These are phyloP conservation scores for Drosophila erecta DNA, from an alignment of 1,140 invertebrate genomes.

Conservation along the genomic window DNA sequence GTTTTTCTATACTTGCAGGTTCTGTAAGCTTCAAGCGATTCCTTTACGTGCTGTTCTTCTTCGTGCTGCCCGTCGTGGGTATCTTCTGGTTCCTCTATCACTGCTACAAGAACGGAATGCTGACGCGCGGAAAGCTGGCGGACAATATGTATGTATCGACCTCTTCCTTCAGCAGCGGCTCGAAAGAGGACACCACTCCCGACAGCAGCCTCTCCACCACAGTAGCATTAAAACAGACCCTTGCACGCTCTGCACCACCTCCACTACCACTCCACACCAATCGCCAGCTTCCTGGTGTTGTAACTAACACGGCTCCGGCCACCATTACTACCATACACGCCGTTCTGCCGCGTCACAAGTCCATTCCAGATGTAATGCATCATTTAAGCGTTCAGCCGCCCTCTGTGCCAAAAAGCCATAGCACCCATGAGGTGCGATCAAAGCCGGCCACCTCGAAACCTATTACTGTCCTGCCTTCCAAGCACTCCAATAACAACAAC, in stretches of 20 bases:
- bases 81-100: constrained; percentile 90
- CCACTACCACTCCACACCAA: constrained; percentile 20
- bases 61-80: constrained; percentile 90
- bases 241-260: constrained; percentile 43
- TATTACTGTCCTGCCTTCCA: constrained; percentile 5
- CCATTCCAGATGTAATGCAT: constrained; percentile 56
- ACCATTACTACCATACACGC: constrained; percentile 76
- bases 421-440: constrained; percentile 61
- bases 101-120: constrained; percentile 87
- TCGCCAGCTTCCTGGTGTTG: constrained; percentile 5
- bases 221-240: constrained; percentile 41
- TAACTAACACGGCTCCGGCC: constrained; percentile 40
- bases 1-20: constrained; percentile 85
- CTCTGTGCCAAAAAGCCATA: constrained; percentile 68
- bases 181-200: constrained; percentile 43
- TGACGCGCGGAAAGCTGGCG: constrained; percentile 88
- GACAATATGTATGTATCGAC: constrained; percentile 90
- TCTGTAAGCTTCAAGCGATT: constrained; percentile 89
- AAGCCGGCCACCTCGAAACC: constrained; percentile 39
- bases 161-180: constrained; percentile 61
- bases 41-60: constrained; percentile 93
- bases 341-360: constrained; percentile 59
- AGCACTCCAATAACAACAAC: constrained; percentile 32
- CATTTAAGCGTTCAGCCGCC: constrained; percentile 45
- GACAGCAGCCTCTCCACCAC: constrained; percentile 43